Conservation (phyloP, 2,797 vertebrate species). For the Protonibea diacanthus region DNA sequence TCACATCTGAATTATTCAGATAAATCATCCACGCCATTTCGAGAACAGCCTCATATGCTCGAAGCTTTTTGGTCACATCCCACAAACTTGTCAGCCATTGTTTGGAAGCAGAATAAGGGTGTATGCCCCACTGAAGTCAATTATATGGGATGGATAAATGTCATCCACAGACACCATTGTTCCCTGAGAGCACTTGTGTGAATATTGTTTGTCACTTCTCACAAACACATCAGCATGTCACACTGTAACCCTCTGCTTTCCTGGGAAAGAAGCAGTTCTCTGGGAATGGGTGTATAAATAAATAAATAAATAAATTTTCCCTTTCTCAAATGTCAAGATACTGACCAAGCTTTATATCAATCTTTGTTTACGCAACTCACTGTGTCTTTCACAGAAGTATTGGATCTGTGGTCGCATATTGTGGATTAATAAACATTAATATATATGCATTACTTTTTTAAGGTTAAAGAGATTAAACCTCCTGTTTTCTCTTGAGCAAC, state of each 20-base stretch:
- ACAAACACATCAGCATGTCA: slow-evolving; percentile 59
- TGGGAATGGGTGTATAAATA: slow-evolving; percentile 39
- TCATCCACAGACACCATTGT: slow-evolving; percentile 36
- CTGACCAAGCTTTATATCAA: slow-evolving; percentile 37
- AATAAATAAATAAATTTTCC: neutral
- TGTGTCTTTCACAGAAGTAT: neutral
- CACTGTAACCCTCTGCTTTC: slow-evolving; percentile 43
- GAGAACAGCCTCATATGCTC: slow-evolving; percentile 21
- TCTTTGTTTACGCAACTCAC: slow-evolving; percentile 10
- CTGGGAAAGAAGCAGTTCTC: no score
- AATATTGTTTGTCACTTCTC: slow-evolving; percentile 69
- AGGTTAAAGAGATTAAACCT: neutral
- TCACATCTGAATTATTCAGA: slow-evolving; percentile 62
- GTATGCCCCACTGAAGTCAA: slow-evolving; percentile 50
- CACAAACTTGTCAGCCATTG: slow-evolving; percentile 40
- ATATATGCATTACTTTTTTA: no score
- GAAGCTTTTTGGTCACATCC: slow-evolving; percentile 54
- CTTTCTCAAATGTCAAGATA: slow-evolving; percentile 57
- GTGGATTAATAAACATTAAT: neutral
- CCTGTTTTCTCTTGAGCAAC: neutral
- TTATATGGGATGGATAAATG: slow-evolving; percentile 62
- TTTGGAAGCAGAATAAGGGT: slow-evolving; percentile 35
- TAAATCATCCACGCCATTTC: slow-evolving; percentile 55
- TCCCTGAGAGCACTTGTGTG: slow-evolving; percentile 45
- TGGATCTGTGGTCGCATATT: neutral